Percentiles rank a stretch among this genome's conserved stretches.
These are phyloP conservation scores for Alloplasta piceator DNA, from an alignment of 2,888 invertebrate genomes.

Conservation along the genomic window DNA sequence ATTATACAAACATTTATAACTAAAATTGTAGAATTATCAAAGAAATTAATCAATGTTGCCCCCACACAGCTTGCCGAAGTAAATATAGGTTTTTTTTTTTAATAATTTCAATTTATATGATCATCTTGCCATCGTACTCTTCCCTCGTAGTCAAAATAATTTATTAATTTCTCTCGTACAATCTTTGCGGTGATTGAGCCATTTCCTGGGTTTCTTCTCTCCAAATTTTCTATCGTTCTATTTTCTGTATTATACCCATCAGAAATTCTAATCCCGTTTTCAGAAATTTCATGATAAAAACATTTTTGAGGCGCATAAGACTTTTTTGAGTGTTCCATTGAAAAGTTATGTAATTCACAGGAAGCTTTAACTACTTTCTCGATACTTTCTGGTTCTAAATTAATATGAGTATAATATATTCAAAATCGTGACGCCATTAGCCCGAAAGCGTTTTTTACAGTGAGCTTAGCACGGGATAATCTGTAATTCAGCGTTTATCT, in stretches of 20 bases:
- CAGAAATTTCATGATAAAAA: neutral
- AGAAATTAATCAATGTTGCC: no score
- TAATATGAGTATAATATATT: constrained; percentile 68
- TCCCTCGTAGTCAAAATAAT: neutral
- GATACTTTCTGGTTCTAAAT: constrained; percentile 68
- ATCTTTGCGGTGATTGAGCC: neutral
- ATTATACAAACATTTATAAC: neutral
- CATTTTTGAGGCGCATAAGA: neutral
- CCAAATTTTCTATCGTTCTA: neutral
- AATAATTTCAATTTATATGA: neutral
- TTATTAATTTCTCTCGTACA: neutral
- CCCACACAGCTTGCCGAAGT: no score
- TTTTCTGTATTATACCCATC: neutral
- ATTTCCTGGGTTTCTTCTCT: neutral
- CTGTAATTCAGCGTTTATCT: constrained; percentile 68
- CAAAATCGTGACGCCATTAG: constrained; percentile 64
- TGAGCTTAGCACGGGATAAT: constrained; percentile 67
- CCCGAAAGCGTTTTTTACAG: constrained; percentile 71
- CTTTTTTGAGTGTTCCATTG: neutral
- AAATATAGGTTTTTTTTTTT: neutral
- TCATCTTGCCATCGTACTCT: neutral
- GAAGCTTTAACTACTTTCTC: neutral
- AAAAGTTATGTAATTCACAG: neutral
- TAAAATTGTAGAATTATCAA: no score
- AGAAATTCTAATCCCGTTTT: neutral